Evolutionary conservation across 2,888 invertebrate genomes (phyloP).

Genomic region (Eupithecia subfuscata): DNA sequence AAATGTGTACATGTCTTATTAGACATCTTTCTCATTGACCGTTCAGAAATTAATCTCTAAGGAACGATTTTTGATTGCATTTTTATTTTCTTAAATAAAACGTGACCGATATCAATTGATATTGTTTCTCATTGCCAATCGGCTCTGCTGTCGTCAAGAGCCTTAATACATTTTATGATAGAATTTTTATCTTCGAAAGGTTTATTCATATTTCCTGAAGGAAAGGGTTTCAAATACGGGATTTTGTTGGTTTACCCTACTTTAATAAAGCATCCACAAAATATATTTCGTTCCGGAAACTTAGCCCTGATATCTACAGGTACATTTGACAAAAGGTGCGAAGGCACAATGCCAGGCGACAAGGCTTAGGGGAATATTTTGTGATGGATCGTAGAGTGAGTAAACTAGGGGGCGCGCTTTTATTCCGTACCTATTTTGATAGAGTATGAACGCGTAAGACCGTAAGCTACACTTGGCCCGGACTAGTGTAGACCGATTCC

Average conservation of each 20-base stretch:
- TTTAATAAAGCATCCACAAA: constrained; percentile 7
- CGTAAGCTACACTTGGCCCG: too few relatives aligned
- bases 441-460: neutral
- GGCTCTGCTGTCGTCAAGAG: too few relatives aligned
- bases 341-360: constrained; percentile 21
- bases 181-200: neutral
- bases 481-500: too few relatives aligned
- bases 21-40: too few relatives aligned
- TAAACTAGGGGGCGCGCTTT: neutral
- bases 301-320: constrained; percentile 8
- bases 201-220: neutral
- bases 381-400: constrained; percentile 12
- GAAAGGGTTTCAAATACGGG: neutral
- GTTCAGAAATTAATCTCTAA: neutral
- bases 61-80: neutral
- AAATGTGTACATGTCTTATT: too few relatives aligned
- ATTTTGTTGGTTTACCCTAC: constrained; percentile 8
- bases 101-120: too few relatives aligned
- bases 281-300: constrained; percentile 10
- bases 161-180: neutral
- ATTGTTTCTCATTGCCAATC: too few relatives aligned
- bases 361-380: constrained; percentile 20
- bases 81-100: neutral
- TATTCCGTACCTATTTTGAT: neutral
- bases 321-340: constrained; percentile 25